Evolutionary conservation across 2,797 vertebrate genomes (phyloP), one percentile per base, ranked within the genome.

Genomic region (Cercopithecus hamlyni): DNA sequence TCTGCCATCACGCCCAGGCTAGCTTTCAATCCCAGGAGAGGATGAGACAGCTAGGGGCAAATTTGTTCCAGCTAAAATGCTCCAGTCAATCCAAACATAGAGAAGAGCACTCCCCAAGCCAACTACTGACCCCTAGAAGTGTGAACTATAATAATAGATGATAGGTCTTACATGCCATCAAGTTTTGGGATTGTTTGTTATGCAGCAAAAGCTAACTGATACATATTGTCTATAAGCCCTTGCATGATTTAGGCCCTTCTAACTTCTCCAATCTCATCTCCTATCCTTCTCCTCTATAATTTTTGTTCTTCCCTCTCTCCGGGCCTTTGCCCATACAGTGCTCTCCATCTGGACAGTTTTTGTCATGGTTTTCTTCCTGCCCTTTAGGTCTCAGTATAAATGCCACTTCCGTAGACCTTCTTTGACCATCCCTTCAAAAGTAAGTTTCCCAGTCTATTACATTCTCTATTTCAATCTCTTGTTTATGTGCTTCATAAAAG

Each of bases 1-100:
- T 52, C 39, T 8, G 4, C 27, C 20, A 1, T 55, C 0, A 0
- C 0, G 11, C 15, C 61, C 3, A 14, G 77, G 30, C 17, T 22
- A 43, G n/a, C 45, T 76, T 17, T 84, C 22, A 45, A 64, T 48
- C 45, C 33, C 39, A 15, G 48, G 76, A 77, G 36, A 48, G 24
- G 10, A 1, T 5, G 70, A 89, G 30, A 26, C 15, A 22, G 0
- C 0, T 7, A 11, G 72, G 15, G 27, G 15, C 8, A 41, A 22
- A 52, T 7, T 17, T 27, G 6, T 24, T 70, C 24, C 22, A 64
- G 55, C 9, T 24, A 20, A 4, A 12, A 36, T 20, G 20, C 3
- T 12, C 30, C 26, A 24, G 10, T 39, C 27, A 73, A 36, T 48
- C 26, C 36, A 5, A 5, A 5, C 1, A 1, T 4, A 10, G 36